Conservation (phyloP, 30 jellyfish, hydroid and myxozoan species). For the Aurelia coerulea region DNA sequence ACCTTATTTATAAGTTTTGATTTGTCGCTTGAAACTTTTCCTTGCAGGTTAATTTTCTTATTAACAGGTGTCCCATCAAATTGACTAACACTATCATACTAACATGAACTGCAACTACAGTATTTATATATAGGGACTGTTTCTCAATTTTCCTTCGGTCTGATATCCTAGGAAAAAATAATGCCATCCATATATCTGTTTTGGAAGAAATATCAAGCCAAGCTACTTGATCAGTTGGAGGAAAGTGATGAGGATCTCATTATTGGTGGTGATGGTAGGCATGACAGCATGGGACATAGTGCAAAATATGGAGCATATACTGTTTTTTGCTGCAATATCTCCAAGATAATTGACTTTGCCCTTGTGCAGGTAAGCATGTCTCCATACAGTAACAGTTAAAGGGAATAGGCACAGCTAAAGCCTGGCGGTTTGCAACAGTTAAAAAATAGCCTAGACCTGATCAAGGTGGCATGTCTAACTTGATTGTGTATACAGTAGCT, state of each 20-base stretch:
- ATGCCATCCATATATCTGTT: constrained; percentile 12
- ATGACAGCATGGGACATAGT: constrained; percentile 6
- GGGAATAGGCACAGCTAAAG: not conserved
- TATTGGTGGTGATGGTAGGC: constrained; percentile 26
- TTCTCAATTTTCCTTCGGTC: not conserved
- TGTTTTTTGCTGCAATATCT: constrained; percentile 10
- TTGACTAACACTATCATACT: not conserved
- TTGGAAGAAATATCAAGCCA: constrained; percentile 3
- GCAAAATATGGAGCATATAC: constrained; percentile 44
- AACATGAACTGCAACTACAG: not conserved
- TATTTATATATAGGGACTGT: constrained; percentile 2
- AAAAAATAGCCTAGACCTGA: no score
- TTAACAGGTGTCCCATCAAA: constrained; percentile 1
- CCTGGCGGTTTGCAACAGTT: no score
- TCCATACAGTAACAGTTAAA: constrained; percentile 3
- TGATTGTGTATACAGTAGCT: no score
- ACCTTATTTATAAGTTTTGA: not conserved
- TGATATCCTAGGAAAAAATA: constrained; percentile 22
- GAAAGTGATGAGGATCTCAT: constrained; percentile 11
- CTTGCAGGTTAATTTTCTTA: not conserved
- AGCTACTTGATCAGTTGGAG: not conserved
- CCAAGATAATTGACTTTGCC: constrained; percentile 6
- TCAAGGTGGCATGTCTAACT: no score
- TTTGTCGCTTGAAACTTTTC: not conserved
- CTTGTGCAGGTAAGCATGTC: constrained; percentile 22